A percentile compares a stretch with the other conserved stretches of the same genome.
Evolutionary conservation across 2,888 invertebrate genomes (phyloP).

Genomic region (Eupithecia subfuscata): DNA sequence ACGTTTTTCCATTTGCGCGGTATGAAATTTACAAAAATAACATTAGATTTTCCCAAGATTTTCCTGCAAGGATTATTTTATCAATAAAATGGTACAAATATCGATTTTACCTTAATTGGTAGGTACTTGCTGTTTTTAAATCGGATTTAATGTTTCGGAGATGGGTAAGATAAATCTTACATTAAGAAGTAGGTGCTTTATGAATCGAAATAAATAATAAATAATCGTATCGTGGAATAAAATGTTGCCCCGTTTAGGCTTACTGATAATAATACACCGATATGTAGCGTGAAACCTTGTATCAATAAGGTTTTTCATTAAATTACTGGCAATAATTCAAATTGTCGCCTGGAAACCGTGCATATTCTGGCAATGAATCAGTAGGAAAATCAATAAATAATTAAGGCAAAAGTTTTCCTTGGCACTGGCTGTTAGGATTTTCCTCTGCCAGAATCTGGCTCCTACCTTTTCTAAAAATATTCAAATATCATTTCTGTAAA

Average conservation of each 20-base stretch:
- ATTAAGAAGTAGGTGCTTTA: no score
- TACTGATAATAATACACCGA: no score
- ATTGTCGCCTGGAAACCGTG: neutral
- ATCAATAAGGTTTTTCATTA: no score
- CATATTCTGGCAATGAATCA: neutral
- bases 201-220: no score
- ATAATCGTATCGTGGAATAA: no score
- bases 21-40: neutral
- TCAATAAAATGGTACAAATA: no score
- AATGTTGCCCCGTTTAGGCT: no score
- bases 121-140: no score
- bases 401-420: neutral
- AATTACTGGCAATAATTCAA: conserved; percentile 4
- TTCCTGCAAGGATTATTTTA: neutral
- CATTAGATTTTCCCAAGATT: neutral
- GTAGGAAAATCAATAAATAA: neutral
- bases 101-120: no score
- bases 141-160: no score
- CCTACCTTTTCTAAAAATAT: neutral
- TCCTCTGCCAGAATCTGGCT: neutral
- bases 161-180: no score
- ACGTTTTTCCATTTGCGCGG: neutral
- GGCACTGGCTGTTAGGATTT: neutral
- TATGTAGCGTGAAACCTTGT: no score
- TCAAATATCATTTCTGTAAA: neutral